Evolutionary conservation across 2,888 invertebrate species (phyloP).

Genomic region (Entomobrya multifasciata): DNA sequence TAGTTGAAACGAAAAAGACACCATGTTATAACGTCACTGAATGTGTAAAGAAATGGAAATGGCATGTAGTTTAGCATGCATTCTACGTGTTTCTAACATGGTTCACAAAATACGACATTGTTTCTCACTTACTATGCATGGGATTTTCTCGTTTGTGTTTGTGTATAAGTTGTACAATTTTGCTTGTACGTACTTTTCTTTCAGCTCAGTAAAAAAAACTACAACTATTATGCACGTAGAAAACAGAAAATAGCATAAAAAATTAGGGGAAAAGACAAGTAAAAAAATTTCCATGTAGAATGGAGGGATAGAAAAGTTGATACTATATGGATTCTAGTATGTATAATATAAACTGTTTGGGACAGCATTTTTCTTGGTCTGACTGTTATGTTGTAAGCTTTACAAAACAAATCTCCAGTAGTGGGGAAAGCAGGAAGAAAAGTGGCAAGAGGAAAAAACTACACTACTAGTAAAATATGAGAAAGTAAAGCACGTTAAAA

Average conservation of each 20-base stretch:
- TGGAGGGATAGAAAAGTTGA: not conserved
- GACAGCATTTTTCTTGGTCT: conserved; percentile 9
- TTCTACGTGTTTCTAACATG: conserved; percentile 11
- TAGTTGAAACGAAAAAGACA: not conserved
- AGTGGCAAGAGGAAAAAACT: not conserved
- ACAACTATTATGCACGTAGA: not conserved
- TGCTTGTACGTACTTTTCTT: not conserved
- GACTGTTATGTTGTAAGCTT: not conserved
- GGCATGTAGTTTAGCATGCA: not conserved
- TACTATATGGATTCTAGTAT: not conserved
- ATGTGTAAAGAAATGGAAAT: not conserved
- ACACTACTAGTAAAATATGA: not conserved
- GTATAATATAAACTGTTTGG: conserved; percentile 1
- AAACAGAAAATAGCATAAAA: conserved; percentile 14
- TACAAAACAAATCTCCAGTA: not conserved
- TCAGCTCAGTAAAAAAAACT: not conserved
- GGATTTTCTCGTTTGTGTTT: not conserved
- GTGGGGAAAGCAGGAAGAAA: not conserved
- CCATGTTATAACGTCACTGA: not conserved
- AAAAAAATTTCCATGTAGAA: conserved; percentile 6
- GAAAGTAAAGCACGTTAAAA: conserved; percentile 6
- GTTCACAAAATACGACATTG: conserved; percentile 16
- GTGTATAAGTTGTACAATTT: not conserved
- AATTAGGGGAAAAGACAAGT: not conserved
- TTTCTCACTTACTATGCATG: conserved; percentile 44